A percentile compares a stretch with the other conserved stretches of the same genome.
Conservation (phyloP, 2,888 invertebrate genomes). For the Bhutanitis thaidina region DNA sequence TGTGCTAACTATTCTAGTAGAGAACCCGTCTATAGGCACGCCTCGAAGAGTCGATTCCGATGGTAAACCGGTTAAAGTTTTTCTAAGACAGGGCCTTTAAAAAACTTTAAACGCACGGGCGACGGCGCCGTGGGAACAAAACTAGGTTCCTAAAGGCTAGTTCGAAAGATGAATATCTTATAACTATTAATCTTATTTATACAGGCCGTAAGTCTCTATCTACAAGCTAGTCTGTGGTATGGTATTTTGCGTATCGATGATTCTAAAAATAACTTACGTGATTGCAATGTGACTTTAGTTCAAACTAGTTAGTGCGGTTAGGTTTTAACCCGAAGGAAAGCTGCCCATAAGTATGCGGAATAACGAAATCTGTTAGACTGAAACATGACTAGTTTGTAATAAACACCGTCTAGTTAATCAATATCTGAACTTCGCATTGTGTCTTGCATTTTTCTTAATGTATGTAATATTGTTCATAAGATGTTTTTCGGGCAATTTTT, state of each 20-base stretch:
- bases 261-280: slow-evolving; percentile 8
- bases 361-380: background rate
- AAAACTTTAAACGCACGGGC: slow-evolving; percentile 16
- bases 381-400: background rate
- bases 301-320: slow-evolving; percentile 2
- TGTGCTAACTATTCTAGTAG: slow-evolving; percentile 40
- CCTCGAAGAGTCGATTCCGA: slow-evolving; percentile 43
- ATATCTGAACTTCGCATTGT: too few species aligned
- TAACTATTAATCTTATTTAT: slow-evolving; percentile 42
- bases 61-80: slow-evolving; percentile 61
- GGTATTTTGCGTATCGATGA: background rate
- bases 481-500: background rate
- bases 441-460: background rate
- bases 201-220: slow-evolving; percentile 6
- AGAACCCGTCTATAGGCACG: slow-evolving; percentile 36
- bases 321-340: slow-evolving; percentile 6
- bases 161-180: slow-evolving; percentile 28
- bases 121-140: slow-evolving; percentile 57
- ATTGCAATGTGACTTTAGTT: slow-evolving; percentile 7
- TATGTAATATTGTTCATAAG: background rate
- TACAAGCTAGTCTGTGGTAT: too few species aligned
- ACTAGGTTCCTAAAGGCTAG: slow-evolving; percentile 32
- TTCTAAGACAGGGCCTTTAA: slow-evolving; percentile 41
- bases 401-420: too few species aligned
- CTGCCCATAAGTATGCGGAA: background rate